Evolutionary conservation across 2,113 vertebrate species (phyloP).

Genomic region (Macrotis lagotis): DNA sequence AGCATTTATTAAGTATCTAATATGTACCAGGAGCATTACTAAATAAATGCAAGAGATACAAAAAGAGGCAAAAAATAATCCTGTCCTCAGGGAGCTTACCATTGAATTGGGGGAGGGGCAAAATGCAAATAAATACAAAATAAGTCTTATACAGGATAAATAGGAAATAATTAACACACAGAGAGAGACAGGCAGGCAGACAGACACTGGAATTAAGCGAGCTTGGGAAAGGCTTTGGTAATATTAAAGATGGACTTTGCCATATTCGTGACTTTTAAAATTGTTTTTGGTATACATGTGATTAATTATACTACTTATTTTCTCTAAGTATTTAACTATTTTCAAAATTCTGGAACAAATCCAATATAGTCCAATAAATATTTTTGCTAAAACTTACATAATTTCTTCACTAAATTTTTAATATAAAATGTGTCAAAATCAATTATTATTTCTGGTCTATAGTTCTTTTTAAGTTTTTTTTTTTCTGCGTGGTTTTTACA

Average conservation of each 20-base stretch:
- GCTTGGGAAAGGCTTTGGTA: background rate
- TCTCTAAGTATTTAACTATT: background rate
- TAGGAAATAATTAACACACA: background rate
- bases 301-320: background rate
- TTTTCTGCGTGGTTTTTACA: background rate
- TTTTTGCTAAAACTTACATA: background rate
- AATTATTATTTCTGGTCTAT: background rate
- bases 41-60: background rate
- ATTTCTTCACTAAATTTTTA: background rate
- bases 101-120: background rate
- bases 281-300: background rate
- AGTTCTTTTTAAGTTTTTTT: background rate
- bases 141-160: background rate
- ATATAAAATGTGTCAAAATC: background rate
- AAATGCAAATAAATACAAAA: background rate
- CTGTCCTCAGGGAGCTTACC: background rate
- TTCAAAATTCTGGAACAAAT: background rate
- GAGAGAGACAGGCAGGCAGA: no score
- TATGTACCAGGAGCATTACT: background rate
- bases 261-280: background rate
- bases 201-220: background rate
- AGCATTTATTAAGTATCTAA: background rate
- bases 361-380: background rate
- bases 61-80: background rate
- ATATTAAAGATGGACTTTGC: background rate